Conservation (phyloP, 2,113 vertebrate species). For the Desmodus rotundus region DNA sequence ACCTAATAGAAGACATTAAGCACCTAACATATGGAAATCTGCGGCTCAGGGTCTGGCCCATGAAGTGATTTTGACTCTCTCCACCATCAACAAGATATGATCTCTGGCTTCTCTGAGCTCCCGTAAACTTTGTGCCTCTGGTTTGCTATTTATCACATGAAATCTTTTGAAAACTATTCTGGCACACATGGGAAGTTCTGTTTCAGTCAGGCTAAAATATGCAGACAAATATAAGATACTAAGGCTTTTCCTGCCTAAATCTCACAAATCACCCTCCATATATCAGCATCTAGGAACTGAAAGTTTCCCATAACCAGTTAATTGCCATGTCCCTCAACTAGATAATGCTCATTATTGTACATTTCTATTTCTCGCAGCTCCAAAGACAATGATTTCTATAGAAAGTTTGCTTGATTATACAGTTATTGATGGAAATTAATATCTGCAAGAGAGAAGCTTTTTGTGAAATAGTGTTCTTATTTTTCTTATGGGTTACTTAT, state of each 20-base stretch:
- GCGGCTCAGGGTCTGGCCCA: neutral
- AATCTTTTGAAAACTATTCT: slow-evolving; percentile 10
- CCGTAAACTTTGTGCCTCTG: neutral
- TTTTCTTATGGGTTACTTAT: neutral
- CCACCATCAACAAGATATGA: neutral
- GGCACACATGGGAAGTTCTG: neutral
- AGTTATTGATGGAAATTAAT: neutral
- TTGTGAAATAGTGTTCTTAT: neutral
- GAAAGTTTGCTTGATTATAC: too few species aligned
- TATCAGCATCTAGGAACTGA: neutral
- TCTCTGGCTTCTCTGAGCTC: neutral
- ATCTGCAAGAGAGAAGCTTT: neutral
- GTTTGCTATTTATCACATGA: neutral
- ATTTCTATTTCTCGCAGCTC: neutral
- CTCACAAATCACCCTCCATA: neutral
- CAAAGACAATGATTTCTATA: neutral
- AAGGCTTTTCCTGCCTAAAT: neutral
- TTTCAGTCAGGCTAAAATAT: neutral
- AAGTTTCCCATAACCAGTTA: neutral
- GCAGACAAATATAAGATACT: neutral
- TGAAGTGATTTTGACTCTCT: neutral
- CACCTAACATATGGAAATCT: neutral
- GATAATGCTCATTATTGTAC: neutral
- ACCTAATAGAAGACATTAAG: neutral
- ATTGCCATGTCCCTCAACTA: neutral